phyloP scores from a whole-genome alignment of 2,113 vertebrate species.

The Orientallactaga bullata region DNA sequence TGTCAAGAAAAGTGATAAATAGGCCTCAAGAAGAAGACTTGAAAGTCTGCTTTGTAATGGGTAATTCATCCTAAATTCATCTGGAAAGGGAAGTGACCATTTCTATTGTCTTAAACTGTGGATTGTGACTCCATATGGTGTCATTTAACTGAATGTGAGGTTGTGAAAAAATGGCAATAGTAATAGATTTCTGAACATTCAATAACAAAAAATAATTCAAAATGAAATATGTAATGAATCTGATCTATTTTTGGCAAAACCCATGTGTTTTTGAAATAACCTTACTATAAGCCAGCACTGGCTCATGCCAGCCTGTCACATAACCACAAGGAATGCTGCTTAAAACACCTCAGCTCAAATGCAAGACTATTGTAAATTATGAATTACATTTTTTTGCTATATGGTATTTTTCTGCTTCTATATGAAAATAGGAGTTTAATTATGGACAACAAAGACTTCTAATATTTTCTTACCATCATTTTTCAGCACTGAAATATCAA shows the following conservation, averaged over 20 bases:
- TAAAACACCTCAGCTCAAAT: background rate
- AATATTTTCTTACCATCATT: background rate
- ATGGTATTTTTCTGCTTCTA: background rate
- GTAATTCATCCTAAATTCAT: constrained; percentile 23
- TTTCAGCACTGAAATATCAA: background rate
- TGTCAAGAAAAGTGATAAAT: constrained; percentile 19
- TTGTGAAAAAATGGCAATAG: background rate
- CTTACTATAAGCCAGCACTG: background rate
- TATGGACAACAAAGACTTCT: background rate
- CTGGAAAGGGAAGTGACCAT: background rate
- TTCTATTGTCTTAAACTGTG: background rate
- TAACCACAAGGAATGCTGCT: background rate
- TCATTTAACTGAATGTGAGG: background rate
- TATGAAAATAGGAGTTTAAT: background rate
- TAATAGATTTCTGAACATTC: background rate
- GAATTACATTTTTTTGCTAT: background rate
- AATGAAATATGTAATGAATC: background rate
- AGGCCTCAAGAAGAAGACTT: constrained; percentile 8
- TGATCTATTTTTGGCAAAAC: background rate
- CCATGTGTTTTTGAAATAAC: background rate
- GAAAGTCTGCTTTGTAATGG: background rate
- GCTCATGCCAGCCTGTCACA: background rate
- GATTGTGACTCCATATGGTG: background rate
- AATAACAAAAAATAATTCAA: background rate
- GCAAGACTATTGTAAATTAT: background rate